Percentiles rank a stretch among this genome's conserved stretches.
Conservation (phyloP, 2,113 vertebrate genomes). For the Nesogale talazaci region DNA sequence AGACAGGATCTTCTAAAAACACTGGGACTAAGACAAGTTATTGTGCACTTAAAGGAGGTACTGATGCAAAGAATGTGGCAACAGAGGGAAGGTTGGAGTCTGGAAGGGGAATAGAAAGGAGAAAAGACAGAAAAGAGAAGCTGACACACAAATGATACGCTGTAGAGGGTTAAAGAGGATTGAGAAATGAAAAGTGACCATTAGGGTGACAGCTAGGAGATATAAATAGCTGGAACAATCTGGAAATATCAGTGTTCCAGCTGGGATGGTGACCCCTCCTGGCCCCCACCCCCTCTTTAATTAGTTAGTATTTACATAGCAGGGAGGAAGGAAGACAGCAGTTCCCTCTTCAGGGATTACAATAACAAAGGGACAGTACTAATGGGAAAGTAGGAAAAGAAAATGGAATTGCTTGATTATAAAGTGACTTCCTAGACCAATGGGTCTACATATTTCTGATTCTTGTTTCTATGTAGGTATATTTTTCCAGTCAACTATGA, state of each 20-base stretch:
- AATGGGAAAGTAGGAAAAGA: not conserved
- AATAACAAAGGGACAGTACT: not conserved
- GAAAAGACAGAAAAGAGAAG: not conserved
- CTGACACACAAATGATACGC: not conserved
- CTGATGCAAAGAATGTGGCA: not conserved
- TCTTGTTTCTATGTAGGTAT: not conserved
- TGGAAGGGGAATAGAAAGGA: not conserved
- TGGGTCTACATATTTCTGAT: not conserved
- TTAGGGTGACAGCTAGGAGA: not conserved
- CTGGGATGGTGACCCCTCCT: not conserved
- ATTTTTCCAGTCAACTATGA: not conserved
- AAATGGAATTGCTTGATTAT: not conserved
- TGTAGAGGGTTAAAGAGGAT: not conserved
- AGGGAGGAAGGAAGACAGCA: not conserved
- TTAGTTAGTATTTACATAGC: not conserved
- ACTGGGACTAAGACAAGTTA: not conserved
- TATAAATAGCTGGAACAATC: slow-evolving; percentile 6
- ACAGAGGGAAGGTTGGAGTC: not conserved
- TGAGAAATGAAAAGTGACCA: slow-evolving; percentile 29
- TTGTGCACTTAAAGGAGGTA: not conserved
- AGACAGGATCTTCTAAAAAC: not conserved
- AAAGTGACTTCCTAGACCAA: too few relatives aligned
- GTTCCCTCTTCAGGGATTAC: not conserved
- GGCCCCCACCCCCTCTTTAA: too few relatives aligned
- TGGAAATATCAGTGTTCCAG: not conserved